Evolutionary conservation across 1,140 invertebrate genomes (phyloP).

Genomic region (Bombus breviceps): DNA sequence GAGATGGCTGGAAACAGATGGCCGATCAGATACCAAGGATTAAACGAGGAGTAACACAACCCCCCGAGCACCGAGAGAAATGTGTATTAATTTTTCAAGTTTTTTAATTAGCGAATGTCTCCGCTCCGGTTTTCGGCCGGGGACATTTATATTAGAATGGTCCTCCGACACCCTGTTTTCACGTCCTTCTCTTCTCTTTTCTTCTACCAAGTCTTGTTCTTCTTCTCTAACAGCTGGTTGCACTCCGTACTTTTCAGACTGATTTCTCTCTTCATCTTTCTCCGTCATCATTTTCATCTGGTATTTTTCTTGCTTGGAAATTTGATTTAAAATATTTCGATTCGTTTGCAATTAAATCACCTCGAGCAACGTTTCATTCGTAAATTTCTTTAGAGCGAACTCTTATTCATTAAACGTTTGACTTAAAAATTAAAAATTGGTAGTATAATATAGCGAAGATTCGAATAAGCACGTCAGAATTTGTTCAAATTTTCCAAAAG

Average conservation of each 20-base stretch:
- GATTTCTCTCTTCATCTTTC: conserved; percentile 4
- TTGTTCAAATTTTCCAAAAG: neutral
- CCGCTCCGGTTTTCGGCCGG: conserved; percentile 78
- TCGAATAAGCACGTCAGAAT: neutral
- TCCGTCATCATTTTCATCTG: conserved; percentile 32
- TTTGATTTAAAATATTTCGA: conserved; percentile 22
- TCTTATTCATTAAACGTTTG: too few relatives aligned
- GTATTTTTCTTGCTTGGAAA: conserved; percentile 31
- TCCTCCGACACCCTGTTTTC: conserved; percentile 65
- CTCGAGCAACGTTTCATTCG: neutral
- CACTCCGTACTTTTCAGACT: conserved; percentile 61
- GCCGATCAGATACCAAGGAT: conserved; percentile 83
- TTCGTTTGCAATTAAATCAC: neutral
- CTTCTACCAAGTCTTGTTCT: conserved; percentile 46
- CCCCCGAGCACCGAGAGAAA: conserved; percentile 77
- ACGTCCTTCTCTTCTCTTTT: conserved; percentile 44
- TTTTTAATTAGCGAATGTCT: conserved; percentile 84
- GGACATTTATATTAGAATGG: conserved; percentile 82
- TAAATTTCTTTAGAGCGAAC: neutral
- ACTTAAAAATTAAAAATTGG: neutral
- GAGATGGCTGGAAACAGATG: conserved; percentile 81
- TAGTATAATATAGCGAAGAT: neutral
- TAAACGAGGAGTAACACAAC: conserved; percentile 78
- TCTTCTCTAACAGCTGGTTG: conserved; percentile 57
- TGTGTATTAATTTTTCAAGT: conserved; percentile 84